phyloP scores from a whole-genome alignment of 2,113 vertebrate genomes.

The Jaculus jaculus region DNA sequence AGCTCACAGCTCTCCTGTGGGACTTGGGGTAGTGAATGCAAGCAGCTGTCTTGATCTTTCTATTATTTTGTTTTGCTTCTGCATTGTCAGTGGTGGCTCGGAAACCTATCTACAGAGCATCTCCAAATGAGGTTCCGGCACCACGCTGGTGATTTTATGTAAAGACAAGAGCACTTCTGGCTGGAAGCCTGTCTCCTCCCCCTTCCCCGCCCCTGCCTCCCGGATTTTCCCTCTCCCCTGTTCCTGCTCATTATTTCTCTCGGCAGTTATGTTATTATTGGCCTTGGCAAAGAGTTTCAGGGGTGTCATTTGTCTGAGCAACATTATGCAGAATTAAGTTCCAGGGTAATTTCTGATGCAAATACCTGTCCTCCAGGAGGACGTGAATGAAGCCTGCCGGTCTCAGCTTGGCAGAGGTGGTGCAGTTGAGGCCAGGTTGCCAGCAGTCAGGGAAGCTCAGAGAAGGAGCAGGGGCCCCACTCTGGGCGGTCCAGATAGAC shows the following conservation, averaged over 20 bases:
- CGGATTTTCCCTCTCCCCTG: constrained; percentile 61
- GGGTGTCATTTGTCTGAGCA: constrained; percentile 77
- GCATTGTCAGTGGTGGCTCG: not conserved
- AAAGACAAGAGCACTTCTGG: not conserved
- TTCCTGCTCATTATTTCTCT: constrained; percentile 71
- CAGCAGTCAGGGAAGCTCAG: not conserved
- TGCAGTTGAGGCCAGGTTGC: not conserved
- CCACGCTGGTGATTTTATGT: not conserved
- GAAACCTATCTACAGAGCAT: not conserved
- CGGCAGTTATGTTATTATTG: constrained; percentile 77
- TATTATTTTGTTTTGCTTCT: not conserved
- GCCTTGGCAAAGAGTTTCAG: constrained; percentile 80
- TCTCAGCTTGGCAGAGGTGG: not conserved
- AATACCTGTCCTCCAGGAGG: constrained; percentile 73
- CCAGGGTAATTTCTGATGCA: constrained; percentile 80
- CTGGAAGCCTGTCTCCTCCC: not conserved
- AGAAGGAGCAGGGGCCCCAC: not conserved
- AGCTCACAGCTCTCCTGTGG: too few species aligned
- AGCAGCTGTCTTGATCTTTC: not conserved
- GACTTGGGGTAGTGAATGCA: not conserved
- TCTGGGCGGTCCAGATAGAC: not conserved
- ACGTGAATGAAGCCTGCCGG: constrained; percentile 54
- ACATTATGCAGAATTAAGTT: constrained; percentile 80
- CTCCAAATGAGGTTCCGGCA: not conserved
- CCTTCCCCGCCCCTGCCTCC: not conserved